Conservation (phyloP, 1,140 invertebrate genomes). For the Bombus vancouverensis region DNA sequence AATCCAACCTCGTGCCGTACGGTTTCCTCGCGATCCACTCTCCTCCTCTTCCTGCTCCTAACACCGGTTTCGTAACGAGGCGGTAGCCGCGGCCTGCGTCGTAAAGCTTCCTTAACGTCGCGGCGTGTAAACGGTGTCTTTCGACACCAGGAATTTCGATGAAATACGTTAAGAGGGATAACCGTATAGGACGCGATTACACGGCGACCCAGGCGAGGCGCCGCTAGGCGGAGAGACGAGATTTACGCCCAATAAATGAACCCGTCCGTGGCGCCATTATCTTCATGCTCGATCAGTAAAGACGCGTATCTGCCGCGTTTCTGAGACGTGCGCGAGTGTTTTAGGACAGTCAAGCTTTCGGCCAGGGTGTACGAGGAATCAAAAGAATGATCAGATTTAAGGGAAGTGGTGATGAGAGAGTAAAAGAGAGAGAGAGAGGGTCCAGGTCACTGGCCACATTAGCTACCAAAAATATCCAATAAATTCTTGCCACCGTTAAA, state of each 20-base stretch:
- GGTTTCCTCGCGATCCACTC: neutral
- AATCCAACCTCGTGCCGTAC: constrained; percentile 26
- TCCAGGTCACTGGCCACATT: constrained; percentile 63
- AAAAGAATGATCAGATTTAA: neutral
- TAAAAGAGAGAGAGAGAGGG: neutral
- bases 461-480: constrained; percentile 71
- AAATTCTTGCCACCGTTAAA: constrained; percentile 75
- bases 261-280: constrained; percentile 62
- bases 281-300: constrained; percentile 56
- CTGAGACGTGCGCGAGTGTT: neutral
- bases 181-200: constrained; percentile 54
- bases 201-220: constrained; percentile 42
- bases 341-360: neutral
- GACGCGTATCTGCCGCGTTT: constrained; percentile 29
- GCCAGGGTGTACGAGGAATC: neutral
- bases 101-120: constrained; percentile 60
- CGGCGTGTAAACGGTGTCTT: constrained; percentile 56
- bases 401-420: neutral
- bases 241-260: constrained; percentile 74
- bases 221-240: constrained; percentile 53
- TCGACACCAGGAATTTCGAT: constrained; percentile 63
- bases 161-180: constrained; percentile 58
- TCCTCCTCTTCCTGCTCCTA: neutral
- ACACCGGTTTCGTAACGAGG: constrained; percentile 57
- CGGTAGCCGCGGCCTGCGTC: constrained; percentile 44